phyloP scores from a whole-genome alignment of 2,888 invertebrate genomes.

The Deroplatys truncata region DNA sequence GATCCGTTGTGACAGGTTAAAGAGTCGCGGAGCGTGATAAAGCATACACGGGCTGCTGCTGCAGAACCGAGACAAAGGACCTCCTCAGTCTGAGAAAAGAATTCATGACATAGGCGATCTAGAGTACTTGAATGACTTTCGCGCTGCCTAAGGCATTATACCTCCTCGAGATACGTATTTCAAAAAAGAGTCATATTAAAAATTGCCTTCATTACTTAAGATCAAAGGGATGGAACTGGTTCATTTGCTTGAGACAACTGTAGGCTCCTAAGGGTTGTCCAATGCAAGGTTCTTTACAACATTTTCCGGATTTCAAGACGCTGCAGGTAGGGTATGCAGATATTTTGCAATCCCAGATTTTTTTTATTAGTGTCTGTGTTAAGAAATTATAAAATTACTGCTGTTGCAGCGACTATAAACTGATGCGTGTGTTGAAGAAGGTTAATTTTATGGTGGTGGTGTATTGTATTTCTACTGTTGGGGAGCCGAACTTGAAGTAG shows the following conservation, averaged over 20 bases:
- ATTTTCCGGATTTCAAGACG: no score
- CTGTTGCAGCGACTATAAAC: no score
- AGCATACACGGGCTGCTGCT: neutral
- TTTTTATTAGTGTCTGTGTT: no score
- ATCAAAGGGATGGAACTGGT: neutral
- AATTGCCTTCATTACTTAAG: neutral
- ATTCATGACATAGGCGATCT: neutral
- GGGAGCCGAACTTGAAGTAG: no score
- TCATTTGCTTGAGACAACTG: neutral
- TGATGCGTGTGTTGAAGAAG: no score
- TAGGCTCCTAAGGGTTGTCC: no score
- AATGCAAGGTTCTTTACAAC: no score
- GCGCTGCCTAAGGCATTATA: neutral
- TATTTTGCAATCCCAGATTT: no score
- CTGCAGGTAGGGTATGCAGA: no score
- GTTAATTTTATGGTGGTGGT: no score
- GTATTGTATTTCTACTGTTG: no score
- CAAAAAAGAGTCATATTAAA: neutral
- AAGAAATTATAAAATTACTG: no score
- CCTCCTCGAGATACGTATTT: neutral
- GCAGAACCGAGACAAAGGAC: neutral
- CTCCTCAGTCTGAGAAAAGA: neutral
- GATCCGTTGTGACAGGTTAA: neutral
- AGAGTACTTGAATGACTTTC: neutral
- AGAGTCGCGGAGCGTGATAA: neutral